Evolutionary conservation across 2,797 vertebrate species (phyloP).

Genomic region (Ptychadena robeensis): DNA sequence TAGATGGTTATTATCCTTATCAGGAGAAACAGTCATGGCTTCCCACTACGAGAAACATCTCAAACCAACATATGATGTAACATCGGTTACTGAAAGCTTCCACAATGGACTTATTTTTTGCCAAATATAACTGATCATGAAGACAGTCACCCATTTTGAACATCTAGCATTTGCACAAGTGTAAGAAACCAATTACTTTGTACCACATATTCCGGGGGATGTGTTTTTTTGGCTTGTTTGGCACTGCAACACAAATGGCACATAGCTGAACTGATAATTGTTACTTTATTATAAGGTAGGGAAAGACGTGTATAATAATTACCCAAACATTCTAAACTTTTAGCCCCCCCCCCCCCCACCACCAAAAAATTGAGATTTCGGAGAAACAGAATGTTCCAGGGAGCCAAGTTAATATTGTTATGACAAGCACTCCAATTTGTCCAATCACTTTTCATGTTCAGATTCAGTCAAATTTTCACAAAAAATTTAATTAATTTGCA

Average conservation of each 20-base stretch:
- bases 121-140: background rate
- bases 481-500: too few relatives aligned
- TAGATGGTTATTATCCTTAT: slow-evolving; percentile 86
- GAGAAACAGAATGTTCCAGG: too few relatives aligned
- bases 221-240: background rate
- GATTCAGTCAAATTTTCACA: too few relatives aligned
- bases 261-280: background rate
- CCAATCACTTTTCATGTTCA: too few relatives aligned
- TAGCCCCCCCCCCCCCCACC: too few relatives aligned
- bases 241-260: background rate
- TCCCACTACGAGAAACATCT: slow-evolving; percentile 68
- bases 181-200: background rate
- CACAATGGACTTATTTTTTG: background rate
- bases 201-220: background rate
- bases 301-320: background rate
- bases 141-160: background rate
- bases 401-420: too few relatives aligned
- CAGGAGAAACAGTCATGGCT: slow-evolving; percentile 67
- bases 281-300: too few relatives aligned
- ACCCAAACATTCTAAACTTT: too few relatives aligned
- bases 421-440: too few relatives aligned
- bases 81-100: background rate
- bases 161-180: background rate
- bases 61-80: background rate
- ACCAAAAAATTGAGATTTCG: too few relatives aligned